Evolutionary conservation across 2,888 invertebrate species (phyloP).

Genomic region (Barypeithes pellucidus): DNA sequence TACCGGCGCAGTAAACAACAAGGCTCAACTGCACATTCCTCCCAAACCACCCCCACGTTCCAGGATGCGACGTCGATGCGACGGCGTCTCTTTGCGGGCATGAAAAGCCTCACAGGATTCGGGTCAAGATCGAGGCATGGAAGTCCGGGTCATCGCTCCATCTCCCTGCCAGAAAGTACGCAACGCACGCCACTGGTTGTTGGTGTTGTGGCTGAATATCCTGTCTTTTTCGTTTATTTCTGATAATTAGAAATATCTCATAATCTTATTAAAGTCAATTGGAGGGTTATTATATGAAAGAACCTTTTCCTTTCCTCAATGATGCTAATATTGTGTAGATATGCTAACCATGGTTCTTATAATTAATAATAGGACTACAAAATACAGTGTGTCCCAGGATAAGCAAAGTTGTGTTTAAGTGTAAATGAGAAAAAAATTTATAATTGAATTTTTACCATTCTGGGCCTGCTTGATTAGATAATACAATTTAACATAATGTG

Average conservation of each 20-base stretch:
- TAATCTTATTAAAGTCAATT: too few relatives aligned
- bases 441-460: too few relatives aligned
- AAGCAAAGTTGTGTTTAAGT: too few relatives aligned
- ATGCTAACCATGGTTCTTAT: too few relatives aligned
- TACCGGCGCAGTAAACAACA: conserved; percentile 45
- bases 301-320: too few relatives aligned
- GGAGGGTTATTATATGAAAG: too few relatives aligned
- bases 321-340: too few relatives aligned
- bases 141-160: conserved; percentile 86
- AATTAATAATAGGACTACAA: too few relatives aligned
- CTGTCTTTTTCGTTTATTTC: conserved; percentile 22
- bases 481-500: too few relatives aligned
- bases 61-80: conserved; percentile 77
- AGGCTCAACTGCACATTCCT: conserved; percentile 25
- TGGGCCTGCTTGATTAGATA: too few relatives aligned
- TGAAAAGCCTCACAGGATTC: conserved; percentile 86
- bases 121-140: conserved; percentile 79
- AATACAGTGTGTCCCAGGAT: too few relatives aligned
- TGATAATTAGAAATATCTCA: background rate
- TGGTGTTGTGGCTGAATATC: conserved; percentile 26
- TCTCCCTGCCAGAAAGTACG: conserved; percentile 91
- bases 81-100: conserved; percentile 85
- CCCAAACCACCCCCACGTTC: conserved; percentile 50
- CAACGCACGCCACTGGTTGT: conserved; percentile 53
- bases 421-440: too few relatives aligned